Percentiles rank a stretch among this genome's conserved stretches.
These are phyloP conservation scores for Apotomis betuletana DNA, from an alignment of 2,888 invertebrate species.

Conservation along the genomic window DNA sequence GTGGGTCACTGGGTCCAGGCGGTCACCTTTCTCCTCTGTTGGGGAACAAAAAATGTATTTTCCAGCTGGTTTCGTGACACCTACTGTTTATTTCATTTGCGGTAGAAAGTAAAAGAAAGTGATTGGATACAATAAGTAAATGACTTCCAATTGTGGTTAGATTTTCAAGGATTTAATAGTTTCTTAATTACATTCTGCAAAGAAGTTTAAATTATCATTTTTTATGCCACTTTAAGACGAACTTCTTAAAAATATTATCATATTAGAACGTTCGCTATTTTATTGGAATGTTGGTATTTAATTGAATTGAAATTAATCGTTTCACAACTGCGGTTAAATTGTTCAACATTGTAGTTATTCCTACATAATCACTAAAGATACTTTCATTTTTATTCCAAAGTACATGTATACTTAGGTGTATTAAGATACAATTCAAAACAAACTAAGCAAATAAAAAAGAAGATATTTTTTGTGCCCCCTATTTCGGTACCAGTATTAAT, in stretches of 20 bases:
- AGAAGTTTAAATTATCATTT: too few species aligned
- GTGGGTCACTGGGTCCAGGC: constrained; percentile 73
- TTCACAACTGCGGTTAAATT: too few species aligned
- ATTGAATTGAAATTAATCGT: too few species aligned
- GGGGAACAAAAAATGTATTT: constrained; percentile 53
- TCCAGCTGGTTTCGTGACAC: constrained; percentile 62
- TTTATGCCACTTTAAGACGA: too few species aligned
- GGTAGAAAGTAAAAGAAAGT: constrained; percentile 53
- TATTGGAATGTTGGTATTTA: too few species aligned
- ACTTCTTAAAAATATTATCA: too few species aligned
- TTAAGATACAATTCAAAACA: neutral
- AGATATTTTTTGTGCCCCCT: neutral
- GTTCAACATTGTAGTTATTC: too few species aligned
- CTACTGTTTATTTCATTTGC: constrained; percentile 54
- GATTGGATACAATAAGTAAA: constrained; percentile 48
- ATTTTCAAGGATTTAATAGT: constrained; percentile 21
- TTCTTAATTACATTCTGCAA: constrained; percentile 11
- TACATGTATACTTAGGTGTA: neutral
- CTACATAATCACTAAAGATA: too few species aligned
- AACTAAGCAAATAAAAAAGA: neutral
- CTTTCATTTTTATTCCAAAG: neutral
- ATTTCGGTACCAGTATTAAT: constrained; percentile 4
- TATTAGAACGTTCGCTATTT: too few species aligned
- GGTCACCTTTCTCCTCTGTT: constrained; percentile 70
- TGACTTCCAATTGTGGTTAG: constrained; percentile 47